Evolutionary conservation across 2,113 vertebrate genomes (phyloP), one percentile per base, ranked within the genome.

Genomic region (Pseudois nayaur): DNA sequence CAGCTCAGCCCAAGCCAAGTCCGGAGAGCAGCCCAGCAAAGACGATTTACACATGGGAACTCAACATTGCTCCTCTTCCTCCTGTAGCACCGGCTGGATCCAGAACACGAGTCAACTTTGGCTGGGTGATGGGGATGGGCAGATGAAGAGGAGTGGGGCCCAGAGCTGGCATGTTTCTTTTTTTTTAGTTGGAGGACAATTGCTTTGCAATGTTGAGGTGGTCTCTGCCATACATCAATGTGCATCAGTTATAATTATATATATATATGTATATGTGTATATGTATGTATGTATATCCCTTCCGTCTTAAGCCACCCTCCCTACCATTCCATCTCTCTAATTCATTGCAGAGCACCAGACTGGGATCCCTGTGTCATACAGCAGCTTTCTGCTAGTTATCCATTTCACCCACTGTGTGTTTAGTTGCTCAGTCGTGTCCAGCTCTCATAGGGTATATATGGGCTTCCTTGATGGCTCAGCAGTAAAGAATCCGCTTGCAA

Each of bases 51-150:
- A 60, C 14, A 9, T 2, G 12, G 45, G 84, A 19, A 43, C 15
- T 36, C 45, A 13, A 13, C 9, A 5, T 3, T 6, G 31, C 83
- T 79, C 43, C 29, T 17, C 45, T 31, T 89, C 23, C 40, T 83
- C 71, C 31, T 15, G 15, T 4, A 31, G 40, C n/a, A 27, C 11
- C 0, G 0, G 12, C 40, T 57, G 59, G 84, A 71, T 36, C 7
- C 40, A 36, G 36, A 45, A 19, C 3, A 17, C 3, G 8, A 6
- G 84, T 14, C 11, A 45, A 10, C 55, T 54, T 29, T 29, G 11
- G 10, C 16, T 57, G 60, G 23, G 33, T 12, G 11, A 7, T 6
- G 25, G 13, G 17, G 17, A 87, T 57, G 50, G 29, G 50, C 76
- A 45, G 33, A 36, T 52, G 11, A 21, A 57, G 79, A 54, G 9